Base-by-base conservation (phyloP, 2,797 vertebrate genomes). In the Luscinia megarhynchos region DNA sequence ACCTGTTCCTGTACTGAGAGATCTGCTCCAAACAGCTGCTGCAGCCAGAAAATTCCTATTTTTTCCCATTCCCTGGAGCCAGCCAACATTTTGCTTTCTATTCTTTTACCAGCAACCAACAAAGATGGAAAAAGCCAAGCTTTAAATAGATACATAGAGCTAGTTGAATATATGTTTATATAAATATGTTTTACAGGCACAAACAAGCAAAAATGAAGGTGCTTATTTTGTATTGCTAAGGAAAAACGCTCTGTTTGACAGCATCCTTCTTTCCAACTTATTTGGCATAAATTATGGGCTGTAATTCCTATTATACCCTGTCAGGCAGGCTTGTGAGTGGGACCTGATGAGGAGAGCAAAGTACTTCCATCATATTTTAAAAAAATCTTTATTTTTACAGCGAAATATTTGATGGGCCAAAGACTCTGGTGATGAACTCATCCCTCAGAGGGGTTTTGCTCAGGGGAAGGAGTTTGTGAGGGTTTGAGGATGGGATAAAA, bases 351-450 rank as follows among this genome's bases (percentile, higher is more conserved):
- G 43, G 32, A 89, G 69, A 93, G 62, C 73, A 50, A 87, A 92
- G 41, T 7, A 3, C 19, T 83, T 77, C 78, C 46, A 75, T 83
- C 50, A 12, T 9, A 18, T 46, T 91, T 34, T 34, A 34, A 51
- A 8, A 38, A 45, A 41, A 51, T 6, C 41, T 27, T 50, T 68
- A 75, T 93, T 95, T 92, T 59, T 59, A 10, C 43, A 69, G 64
- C 9, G 40, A 77, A 92, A 76, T 89, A 85, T 89, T 95, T 78
- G 63, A 78, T 63, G 73, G 84, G 62, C 51, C 79, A 38, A 48
- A 75, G 87, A 41, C 34, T 69, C n/a, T 10, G 87, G 82, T 30
- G 58, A 38, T 38, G 82, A 75, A 63, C 87, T 87, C 51, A 41
- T 72, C 69, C 73, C 87, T 85, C 21, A 0, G 0, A 78, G 94